These are phyloP conservation scores for Centropyge bicolor DNA, from an alignment of 2,797 vertebrate genomes.

Conservation along the genomic window DNA sequence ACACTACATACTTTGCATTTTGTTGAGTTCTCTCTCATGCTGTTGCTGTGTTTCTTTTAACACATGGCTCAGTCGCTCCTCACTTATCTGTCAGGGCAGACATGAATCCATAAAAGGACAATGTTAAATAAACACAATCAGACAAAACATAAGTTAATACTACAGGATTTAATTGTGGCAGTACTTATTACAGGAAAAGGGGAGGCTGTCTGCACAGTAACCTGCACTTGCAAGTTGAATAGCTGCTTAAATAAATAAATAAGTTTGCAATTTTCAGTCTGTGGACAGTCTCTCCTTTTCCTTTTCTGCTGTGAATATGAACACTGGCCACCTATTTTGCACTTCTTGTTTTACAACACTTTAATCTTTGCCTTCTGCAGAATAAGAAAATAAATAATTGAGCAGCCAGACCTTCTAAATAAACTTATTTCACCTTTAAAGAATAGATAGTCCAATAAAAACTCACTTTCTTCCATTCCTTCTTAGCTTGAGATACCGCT, in stretches of 20 bases:
- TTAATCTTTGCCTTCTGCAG: background rate
- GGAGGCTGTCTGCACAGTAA: background rate
- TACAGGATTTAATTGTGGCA: background rate
- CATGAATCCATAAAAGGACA: background rate
- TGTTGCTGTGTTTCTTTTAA: constrained; percentile 80
- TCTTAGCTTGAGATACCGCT: constrained; percentile 80
- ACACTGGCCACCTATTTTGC: no score
- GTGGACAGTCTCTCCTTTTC: background rate
- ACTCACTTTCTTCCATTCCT: constrained; percentile 89
- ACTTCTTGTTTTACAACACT: background rate
- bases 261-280: background rate
- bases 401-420: background rate
- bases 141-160: background rate
- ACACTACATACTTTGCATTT: constrained; percentile 72
- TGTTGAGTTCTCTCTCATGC: constrained; percentile 77
- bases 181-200: background rate
- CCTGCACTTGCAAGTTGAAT: background rate
- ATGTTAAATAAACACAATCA: background rate
- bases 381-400: background rate
- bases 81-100: constrained; percentile 71
- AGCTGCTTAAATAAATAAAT: no score
- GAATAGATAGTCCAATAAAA: background rate
- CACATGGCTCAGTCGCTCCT: constrained; percentile 74
- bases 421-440: background rate
- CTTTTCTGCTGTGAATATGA: background rate